A percentile compares a stretch with the other conserved stretches of the same genome.
phyloP scores from a whole-genome alignment of 2,113 vertebrate species.

The Ginglymostoma cirratum region DNA sequence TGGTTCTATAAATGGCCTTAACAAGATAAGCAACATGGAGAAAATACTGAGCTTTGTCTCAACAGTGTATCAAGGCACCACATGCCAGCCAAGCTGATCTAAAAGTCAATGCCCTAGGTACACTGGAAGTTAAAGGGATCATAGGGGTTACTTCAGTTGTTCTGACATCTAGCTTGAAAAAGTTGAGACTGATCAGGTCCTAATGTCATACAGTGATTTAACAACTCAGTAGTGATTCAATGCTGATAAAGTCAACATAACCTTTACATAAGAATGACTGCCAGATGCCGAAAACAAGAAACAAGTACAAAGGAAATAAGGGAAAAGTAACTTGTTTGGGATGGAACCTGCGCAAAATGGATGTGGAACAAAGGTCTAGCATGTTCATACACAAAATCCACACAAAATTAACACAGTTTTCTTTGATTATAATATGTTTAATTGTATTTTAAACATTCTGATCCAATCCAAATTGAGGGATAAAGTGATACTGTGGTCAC shows the following conservation, averaged over 20 bases:
- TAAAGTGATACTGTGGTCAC: not conserved
- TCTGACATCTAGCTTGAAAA: conserved; percentile 3
- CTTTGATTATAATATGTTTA: not conserved
- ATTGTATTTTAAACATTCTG: not conserved
- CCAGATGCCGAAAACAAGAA: not conserved
- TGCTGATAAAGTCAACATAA: not conserved
- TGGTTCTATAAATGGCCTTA: not conserved
- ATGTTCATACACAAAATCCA: not conserved
- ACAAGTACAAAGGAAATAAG: not conserved
- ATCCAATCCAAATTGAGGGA: not conserved
- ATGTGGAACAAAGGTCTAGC: not conserved
- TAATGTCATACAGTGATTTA: conserved; percentile 1
- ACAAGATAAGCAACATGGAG: not conserved
- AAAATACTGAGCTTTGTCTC: not conserved
- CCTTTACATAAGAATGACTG: not conserved
- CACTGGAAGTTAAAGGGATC: not conserved
- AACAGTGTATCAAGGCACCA: not conserved
- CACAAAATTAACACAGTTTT: not conserved
- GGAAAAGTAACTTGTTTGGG: not conserved
- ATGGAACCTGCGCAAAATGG: not conserved
- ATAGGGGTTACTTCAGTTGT: not conserved
- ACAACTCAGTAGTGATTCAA: not conserved
- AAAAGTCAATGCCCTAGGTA: not conserved
- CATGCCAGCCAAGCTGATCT: not conserved
- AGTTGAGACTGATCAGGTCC: not conserved